phyloP scores from a whole-genome alignment of 2,113 vertebrate species.

The Rana temporaria region DNA sequence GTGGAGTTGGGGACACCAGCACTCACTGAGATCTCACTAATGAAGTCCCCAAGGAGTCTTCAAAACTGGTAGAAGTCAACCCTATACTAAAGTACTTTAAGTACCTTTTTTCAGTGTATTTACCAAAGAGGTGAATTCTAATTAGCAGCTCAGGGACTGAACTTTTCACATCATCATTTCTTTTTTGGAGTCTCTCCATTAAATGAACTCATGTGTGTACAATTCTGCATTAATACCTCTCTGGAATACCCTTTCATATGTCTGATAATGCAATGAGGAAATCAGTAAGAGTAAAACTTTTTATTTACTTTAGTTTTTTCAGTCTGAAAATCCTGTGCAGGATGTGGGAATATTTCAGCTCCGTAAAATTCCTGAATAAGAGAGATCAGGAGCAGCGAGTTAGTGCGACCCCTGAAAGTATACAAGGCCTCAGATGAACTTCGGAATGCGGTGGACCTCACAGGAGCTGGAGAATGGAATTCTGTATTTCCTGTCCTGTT shows the following conservation, averaged over 20 bases:
- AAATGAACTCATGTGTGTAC: too few species aligned
- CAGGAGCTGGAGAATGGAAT: slow-evolving; percentile 18
- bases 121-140: too few species aligned
- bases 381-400: slow-evolving; percentile 16
- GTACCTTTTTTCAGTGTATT: too few species aligned
- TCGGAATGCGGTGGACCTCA: slow-evolving; percentile 27
- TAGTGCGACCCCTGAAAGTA: slow-evolving; percentile 35
- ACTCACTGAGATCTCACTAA: too few species aligned
- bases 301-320: not conserved
- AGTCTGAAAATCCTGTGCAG: slow-evolving; percentile 29
- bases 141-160: too few species aligned
- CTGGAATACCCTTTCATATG: not conserved
- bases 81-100: too few species aligned
- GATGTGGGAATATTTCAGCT: slow-evolving; percentile 42
- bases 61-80: too few species aligned
- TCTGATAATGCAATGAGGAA: not conserved
- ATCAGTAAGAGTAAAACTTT: not conserved
- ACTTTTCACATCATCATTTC: not conserved
- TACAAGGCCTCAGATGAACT: slow-evolving; percentile 37
- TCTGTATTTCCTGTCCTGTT: not conserved
- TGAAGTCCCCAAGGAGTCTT: too few species aligned
- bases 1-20: too few species aligned
- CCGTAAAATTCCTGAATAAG: slow-evolving; percentile 28
- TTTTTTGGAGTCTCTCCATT: not conserved
- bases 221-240: too few species aligned